phyloP scores from a whole-genome alignment of 2,113 vertebrate genomes.

The Ammospiza nelsoni region DNA sequence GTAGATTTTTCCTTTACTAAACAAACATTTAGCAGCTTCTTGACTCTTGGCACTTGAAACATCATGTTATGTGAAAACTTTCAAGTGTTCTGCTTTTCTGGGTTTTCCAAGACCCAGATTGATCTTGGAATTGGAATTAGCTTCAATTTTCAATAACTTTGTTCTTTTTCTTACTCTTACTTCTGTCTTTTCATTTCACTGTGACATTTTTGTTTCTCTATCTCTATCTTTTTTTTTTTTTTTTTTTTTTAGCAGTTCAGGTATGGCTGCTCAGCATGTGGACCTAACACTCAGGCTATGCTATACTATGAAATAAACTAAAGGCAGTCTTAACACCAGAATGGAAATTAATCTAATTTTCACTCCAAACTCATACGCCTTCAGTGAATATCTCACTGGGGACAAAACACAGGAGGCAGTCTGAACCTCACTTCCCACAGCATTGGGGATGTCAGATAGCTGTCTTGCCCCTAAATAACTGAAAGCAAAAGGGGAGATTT shows the following conservation, averaged over 20 bases:
- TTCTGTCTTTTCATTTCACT: background rate
- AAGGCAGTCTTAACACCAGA: background rate
- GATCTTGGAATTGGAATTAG: no score
- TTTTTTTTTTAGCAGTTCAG: background rate
- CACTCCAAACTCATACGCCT: background rate
- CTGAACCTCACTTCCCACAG: background rate
- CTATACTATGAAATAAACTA: background rate
- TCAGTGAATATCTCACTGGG: background rate
- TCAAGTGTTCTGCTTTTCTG: background rate
- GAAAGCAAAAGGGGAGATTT: background rate
- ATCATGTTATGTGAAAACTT: background rate
- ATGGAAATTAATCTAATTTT: background rate
- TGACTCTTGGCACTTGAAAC: background rate
- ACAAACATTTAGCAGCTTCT: rapidly evolving
- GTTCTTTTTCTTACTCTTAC: background rate
- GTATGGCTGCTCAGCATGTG: background rate
- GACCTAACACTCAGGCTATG: background rate
- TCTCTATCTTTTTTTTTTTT: background rate
- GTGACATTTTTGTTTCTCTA: background rate
- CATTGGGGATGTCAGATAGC: background rate
- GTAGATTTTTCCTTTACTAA: background rate
- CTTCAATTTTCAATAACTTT: background rate
- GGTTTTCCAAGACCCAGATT: background rate
- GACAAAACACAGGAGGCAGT: background rate
- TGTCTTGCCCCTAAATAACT: background rate